Evolutionary conservation across 2,113 vertebrate genomes (phyloP), one percentile per base, ranked within the genome.

Genomic region (Xenotilapia flavipinnis): DNA sequence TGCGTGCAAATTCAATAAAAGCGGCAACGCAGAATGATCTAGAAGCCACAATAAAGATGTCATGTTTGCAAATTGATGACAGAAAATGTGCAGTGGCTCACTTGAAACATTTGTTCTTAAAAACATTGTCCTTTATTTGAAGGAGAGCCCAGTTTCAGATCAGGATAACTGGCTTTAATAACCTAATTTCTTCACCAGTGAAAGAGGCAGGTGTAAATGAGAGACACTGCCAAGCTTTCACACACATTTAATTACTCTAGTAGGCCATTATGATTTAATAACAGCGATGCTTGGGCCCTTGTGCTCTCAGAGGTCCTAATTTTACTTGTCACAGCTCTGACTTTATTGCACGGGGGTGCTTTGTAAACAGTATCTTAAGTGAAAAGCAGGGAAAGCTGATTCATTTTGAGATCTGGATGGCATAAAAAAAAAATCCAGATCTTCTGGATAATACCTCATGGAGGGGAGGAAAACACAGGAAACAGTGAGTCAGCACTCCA

Each of bases 141-240:
- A 36, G 3, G 6, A 83, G 26, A 87, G 80, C 13, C 11, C 49
- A 3, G 23, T 11, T 83, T 55, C 33, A 28, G 14, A 84, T 60
- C 82, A 12, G 53, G 79, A 60, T 80, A 81, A 88, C 54, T 89
- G 10, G 13, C 26, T 90, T 86, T 84, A 86, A 88, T 79, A 40
- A 79, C 4, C 40, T 53, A 6, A 84, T 80, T 90, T 80, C 8
- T 75, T 51, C 80, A 86, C 23, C 9, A 75, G 42, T 47, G 54
- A 82, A 88, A 80, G 7, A 10, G 5, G 68, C 12, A 77, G 31
- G 83, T 82, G 47, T 56, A 65, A 83, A 87, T 82, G 21, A 84
- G 79, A 75, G 36, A 65, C 56, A n/a, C 12, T 53, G 55, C 15
- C 56, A 56, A 45, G 79, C 45, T 65, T 51, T 51, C 42, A 38